Evolutionary conservation across 2,113 vertebrate species (phyloP), one percentile per base, ranked within the genome.

Genomic region (Tretioscincus oriximinensis): DNA sequence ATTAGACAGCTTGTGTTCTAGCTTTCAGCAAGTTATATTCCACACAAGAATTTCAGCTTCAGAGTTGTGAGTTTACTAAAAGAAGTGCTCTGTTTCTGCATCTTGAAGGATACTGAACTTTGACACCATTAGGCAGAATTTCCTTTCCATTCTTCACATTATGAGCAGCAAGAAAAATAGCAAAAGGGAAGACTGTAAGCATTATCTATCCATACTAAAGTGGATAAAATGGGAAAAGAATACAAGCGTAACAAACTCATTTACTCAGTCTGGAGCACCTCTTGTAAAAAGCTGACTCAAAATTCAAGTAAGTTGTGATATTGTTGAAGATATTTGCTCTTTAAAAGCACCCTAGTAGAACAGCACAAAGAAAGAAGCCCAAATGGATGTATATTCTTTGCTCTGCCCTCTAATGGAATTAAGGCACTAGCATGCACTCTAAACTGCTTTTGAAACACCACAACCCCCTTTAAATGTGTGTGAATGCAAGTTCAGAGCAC

Each of bases 91-190:
- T 49, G 35, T 51, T 28, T 24, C 35, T 69, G 26, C 29, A 31
- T 24, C 35, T 1, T 75, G 64, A 54, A 77, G 74, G 49, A 82
- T 71, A 64, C 31, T 76, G 74, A 82, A 64, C 74, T 69, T 76
- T 76, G 73, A 82, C 54, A 45, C 66, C 54, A 71, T 70, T 71
- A 82, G 66, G 41, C 58, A 64, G 29, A 76, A 45, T 70, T 71
- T 70, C 41, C 29, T 26, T 76, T 71, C 24, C 45, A 64, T 82
- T 73, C 69, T 28, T 24, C 41, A 73, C 24, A 64, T 65, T 73
- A 16, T 63, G 41, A 9, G 1, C 1, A 31, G 1, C 2, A 35
- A n/a, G 26, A 35, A 26, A 22, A n/a, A 22, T 31, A 58, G 76
- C 28, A 24, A 65, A 81, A 60, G 73, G 47, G 58, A 4, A 74